Conservation (phyloP, 1,140 invertebrate genomes). For the Trichonephila clavata region DNA sequence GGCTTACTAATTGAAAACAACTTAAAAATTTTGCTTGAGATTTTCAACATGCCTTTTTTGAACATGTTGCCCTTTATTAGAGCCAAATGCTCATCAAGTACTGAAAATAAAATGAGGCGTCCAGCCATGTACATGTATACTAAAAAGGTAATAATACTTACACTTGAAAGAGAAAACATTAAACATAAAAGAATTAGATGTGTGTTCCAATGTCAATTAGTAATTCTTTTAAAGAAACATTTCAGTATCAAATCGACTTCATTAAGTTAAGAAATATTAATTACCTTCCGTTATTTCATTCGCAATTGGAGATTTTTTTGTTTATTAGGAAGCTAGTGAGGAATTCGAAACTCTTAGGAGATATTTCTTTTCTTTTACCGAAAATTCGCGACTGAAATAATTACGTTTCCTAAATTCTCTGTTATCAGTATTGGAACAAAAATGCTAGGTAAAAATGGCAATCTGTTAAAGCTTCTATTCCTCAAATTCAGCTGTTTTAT, state of each 20-base stretch:
- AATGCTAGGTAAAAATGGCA: neutral
- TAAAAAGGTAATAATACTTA: neutral
- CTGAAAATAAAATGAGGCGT: too few species aligned
- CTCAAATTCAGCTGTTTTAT: too few species aligned
- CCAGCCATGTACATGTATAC: neutral
- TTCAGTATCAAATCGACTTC: neutral
- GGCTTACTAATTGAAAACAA: too few species aligned
- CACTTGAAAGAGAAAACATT: neutral
- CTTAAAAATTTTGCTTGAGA: too few species aligned
- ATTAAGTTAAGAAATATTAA: constrained; percentile 28
- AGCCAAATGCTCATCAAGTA: too few species aligned
- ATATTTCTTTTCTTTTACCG: neutral
- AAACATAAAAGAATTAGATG: neutral
- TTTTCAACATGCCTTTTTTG: too few species aligned
- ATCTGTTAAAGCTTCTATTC: too few species aligned
- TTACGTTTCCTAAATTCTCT: neutral
- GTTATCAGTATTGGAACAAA: neutral
- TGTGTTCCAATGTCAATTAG: constrained; percentile 7
- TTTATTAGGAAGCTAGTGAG: neutral
- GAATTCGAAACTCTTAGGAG: neutral
- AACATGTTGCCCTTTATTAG: too few species aligned
- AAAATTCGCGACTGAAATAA: neutral
- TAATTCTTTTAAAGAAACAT: neutral
- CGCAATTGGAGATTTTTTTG: neutral
- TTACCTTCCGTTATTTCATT: constrained; percentile 12